These are phyloP conservation scores for Furcula furcula DNA, from an alignment of 2,888 invertebrate genomes.

Conservation along the genomic window DNA sequence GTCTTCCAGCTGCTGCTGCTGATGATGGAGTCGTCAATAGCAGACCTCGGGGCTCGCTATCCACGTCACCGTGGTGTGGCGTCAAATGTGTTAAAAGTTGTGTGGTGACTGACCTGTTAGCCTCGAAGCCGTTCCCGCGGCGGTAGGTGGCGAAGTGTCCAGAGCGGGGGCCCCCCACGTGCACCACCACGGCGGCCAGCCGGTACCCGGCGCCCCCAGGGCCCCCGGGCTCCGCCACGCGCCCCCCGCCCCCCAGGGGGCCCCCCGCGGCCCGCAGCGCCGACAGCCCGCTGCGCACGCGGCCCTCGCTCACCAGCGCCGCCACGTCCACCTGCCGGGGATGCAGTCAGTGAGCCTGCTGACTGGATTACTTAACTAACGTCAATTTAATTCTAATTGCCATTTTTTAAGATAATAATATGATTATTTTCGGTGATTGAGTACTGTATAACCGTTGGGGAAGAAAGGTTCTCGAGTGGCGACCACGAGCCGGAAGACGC, in stretches of 20 bases:
- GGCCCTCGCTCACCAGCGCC: slow-evolving; percentile 57
- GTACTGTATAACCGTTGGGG: no score
- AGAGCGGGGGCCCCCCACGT: slow-evolving; percentile 93
- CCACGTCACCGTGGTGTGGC: not conserved
- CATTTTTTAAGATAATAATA: no score
- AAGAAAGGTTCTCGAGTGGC: no score
- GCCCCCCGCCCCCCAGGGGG: slow-evolving; percentile 10
- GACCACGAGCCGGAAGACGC: no score
- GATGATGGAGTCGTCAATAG: no score
- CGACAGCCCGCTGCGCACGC: slow-evolving; percentile 39
- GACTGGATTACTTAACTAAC: no score
- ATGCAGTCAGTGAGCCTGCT: no score
- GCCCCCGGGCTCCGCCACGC: slow-evolving; percentile 18
- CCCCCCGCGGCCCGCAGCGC: slow-evolving; percentile 28
- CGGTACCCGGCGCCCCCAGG: slow-evolving; percentile 79
- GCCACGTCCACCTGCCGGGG: slow-evolving; percentile 68
- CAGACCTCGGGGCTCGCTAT: not conserved
- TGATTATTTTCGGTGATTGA: no score
- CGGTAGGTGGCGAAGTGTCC: slow-evolving; percentile 98
- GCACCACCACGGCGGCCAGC: slow-evolving; percentile 93
- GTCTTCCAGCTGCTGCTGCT: no score
- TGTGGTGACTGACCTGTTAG: slow-evolving; percentile 78
- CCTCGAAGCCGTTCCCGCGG: slow-evolving; percentile 84
- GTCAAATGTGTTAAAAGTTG: no score
- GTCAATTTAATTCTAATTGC: no score